A percentile compares a stretch with the other conserved stretches of the same genome.
Evolutionary conservation across 2,113 vertebrate genomes (phyloP).

Genomic region (Antechinus flavipes): DNA sequence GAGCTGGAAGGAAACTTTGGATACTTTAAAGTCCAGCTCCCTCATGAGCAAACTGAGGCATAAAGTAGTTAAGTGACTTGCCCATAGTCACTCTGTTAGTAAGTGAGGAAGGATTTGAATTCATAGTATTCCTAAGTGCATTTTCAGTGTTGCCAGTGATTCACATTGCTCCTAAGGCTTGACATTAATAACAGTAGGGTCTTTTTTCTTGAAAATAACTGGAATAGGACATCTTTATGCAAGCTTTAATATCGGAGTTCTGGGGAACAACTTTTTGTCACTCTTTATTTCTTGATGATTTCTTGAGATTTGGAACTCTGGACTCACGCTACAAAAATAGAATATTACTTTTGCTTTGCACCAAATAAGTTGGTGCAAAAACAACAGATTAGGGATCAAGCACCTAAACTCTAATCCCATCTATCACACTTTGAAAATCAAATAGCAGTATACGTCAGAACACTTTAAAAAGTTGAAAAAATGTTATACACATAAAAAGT

Average conservation of each 20-base stretch:
- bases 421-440: background rate
- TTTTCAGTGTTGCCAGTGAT: background rate
- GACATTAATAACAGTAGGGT: background rate
- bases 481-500: background rate
- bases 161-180: background rate
- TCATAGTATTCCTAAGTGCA: background rate
- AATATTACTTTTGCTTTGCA: background rate
- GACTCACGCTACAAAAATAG: background rate
- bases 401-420: background rate
- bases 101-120: background rate
- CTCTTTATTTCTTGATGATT: background rate
- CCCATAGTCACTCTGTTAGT: background rate
- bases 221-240: background rate
- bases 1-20: background rate
- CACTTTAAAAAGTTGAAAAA: background rate
- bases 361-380: background rate
- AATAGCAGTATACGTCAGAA: background rate
- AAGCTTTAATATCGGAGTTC: background rate
- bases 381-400: background rate
- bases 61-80: background rate
- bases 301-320: background rate
- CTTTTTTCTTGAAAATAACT: background rate
- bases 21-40: background rate
- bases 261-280: background rate
- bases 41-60: background rate